phyloP scores from a whole-genome alignment of 2,888 invertebrate species.

The Drosophila koepferae region DNA sequence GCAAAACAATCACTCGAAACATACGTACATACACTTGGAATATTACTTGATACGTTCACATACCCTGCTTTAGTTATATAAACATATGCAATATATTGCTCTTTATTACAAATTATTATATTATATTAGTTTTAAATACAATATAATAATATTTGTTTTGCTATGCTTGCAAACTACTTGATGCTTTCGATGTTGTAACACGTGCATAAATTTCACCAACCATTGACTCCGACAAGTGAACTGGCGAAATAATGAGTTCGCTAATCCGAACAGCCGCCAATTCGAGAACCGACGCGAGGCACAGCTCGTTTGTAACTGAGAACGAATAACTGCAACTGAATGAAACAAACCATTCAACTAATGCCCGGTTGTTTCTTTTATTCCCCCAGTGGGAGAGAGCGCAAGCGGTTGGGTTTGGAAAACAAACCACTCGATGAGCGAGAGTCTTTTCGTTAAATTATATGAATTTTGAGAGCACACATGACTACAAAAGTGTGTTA shows the following conservation, averaged over 20 bases:
- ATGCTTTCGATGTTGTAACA: slow-evolving; percentile 61
- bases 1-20: neutral
- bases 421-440: slow-evolving; percentile 6
- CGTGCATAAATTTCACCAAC: slow-evolving; percentile 34
- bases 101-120: slow-evolving; percentile 15
- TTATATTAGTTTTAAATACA: neutral
- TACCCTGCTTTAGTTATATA: no score
- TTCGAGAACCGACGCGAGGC: slow-evolving; percentile 29
- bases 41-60: no score
- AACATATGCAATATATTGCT: slow-evolving; percentile 5
- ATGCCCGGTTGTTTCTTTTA: neutral
- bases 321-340: slow-evolving; percentile 17
- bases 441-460: neutral
- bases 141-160: neutral
- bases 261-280: neutral
- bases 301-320: slow-evolving; percentile 48
- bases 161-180: slow-evolving; percentile 46
- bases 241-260: neutral
- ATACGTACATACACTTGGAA: neutral
- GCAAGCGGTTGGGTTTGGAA: slow-evolving; percentile 15
- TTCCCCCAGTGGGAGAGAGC: slow-evolving; percentile 15
- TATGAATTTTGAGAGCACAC: slow-evolving; percentile 17
- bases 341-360: slow-evolving; percentile 25
- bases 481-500: slow-evolving; percentile 16
- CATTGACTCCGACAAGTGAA: slow-evolving; percentile 4